A percentile compares a stretch with the other conserved stretches of the same genome.
Evolutionary conservation across 2,888 invertebrate species (phyloP).

Genomic region (Drosophila pegasa): DNA sequence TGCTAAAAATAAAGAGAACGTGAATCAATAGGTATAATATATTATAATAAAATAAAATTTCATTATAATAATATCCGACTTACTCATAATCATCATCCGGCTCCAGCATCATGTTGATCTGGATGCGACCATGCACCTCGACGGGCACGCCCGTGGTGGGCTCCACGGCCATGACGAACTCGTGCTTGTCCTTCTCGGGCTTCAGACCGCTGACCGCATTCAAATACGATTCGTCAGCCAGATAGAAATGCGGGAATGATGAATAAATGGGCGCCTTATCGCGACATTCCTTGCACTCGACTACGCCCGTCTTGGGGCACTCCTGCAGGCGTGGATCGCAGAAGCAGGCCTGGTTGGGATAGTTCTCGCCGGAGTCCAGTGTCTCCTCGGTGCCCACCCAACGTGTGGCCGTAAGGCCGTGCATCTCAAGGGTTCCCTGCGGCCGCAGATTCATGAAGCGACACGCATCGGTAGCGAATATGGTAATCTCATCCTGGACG

Average conservation of each 20-base stretch:
- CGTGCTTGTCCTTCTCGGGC: slow-evolving; percentile 88
- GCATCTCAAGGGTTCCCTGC: slow-evolving; percentile 50
- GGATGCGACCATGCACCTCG: slow-evolving; percentile 89
- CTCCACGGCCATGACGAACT: slow-evolving; percentile 89
- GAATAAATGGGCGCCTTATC: slow-evolving; percentile 93
- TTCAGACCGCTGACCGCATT: slow-evolving; percentile 88
- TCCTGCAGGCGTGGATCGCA: slow-evolving; percentile 86
- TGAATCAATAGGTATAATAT: background rate
- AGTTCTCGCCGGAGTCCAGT: slow-evolving; percentile 90
- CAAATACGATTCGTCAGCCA: slow-evolving; percentile 89
- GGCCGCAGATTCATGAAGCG: slow-evolving; percentile 87
- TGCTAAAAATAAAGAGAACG: slow-evolving; percentile 85
- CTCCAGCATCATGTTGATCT: slow-evolving; percentile 89
- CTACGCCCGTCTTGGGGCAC: slow-evolving; percentile 87
- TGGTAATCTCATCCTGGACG: slow-evolving; percentile 86
- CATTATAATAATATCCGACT: slow-evolving; percentile 73
- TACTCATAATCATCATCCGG: slow-evolving; percentile 86
- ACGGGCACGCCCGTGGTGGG: slow-evolving; percentile 93
- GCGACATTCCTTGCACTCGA: slow-evolving; percentile 91
- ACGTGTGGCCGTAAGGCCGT: slow-evolving; percentile 77
- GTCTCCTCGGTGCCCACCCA: slow-evolving; percentile 87
- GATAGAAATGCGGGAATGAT: slow-evolving; percentile 92
- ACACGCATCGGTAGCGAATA: slow-evolving; percentile 93
- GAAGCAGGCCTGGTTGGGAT: slow-evolving; percentile 89
- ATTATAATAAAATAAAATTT: background rate